Percentiles rank a stretch among this genome's conserved stretches.
Conservation (phyloP, 2,113 vertebrate species). For the Nycticebus coucang region DNA sequence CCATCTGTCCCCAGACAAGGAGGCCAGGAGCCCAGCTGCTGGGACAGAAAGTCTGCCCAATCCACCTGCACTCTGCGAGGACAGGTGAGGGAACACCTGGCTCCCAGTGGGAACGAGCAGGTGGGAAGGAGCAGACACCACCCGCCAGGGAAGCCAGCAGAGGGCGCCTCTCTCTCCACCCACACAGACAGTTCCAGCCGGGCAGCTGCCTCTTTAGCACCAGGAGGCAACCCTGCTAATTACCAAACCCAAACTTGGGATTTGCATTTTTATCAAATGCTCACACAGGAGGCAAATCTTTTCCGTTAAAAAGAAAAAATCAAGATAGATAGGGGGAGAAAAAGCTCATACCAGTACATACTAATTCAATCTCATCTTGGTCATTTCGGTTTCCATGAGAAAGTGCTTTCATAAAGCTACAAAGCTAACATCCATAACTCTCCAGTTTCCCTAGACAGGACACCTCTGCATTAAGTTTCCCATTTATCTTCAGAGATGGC, state of each 20-base stretch:
- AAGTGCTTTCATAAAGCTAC: slow-evolving; percentile 78
- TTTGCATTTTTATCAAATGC: slow-evolving; percentile 87
- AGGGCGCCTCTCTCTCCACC: slow-evolving; percentile 30
- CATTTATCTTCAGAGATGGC: slow-evolving; percentile 53
- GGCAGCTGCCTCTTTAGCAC: slow-evolving; percentile 72
- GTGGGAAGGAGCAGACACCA: background rate
- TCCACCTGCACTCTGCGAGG: background rate
- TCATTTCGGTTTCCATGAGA: slow-evolving; percentile 79
- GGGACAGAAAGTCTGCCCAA: background rate
- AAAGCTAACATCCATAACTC: slow-evolving; percentile 76
- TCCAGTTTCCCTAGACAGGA: slow-evolving; percentile 68
- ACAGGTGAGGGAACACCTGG: background rate
- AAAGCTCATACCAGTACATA: slow-evolving; percentile 69
- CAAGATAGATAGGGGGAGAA: slow-evolving; percentile 75
- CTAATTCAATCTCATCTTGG: slow-evolving; percentile 85
- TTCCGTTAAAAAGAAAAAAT: slow-evolving; percentile 71
- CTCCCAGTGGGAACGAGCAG: background rate
- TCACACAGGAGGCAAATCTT: slow-evolving; percentile 81
- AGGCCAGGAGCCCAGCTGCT: background rate
- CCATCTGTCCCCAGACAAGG: background rate
- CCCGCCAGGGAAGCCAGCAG: background rate
- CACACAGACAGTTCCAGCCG: slow-evolving; percentile 44
- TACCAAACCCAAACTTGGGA: slow-evolving; percentile 83
- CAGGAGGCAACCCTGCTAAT: slow-evolving; percentile 79
- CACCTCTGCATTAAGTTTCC: slow-evolving; percentile 60